Percentiles rank a stretch among this genome's conserved stretches.
These are phyloP conservation scores for Lepisosteus osseus DNA, from an alignment of 2,113 vertebrate genomes.

Conservation along the genomic window DNA sequence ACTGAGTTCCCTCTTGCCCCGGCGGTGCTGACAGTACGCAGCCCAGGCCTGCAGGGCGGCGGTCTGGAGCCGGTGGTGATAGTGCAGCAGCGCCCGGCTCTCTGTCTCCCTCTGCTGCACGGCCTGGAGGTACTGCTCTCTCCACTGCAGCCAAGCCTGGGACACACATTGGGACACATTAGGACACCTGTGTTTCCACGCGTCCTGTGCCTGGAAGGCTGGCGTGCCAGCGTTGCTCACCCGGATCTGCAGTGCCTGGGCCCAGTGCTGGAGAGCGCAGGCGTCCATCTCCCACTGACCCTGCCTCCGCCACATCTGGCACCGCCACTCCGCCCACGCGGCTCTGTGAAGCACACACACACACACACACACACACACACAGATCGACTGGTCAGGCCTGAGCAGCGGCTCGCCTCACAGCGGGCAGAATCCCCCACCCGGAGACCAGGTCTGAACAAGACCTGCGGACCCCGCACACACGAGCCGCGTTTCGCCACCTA, in stretches of 20 bases:
- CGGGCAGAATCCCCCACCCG: no score
- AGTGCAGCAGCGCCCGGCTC: slow-evolving; percentile 54
- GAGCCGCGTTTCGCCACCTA: no score
- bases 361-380: slow-evolving; percentile 20
- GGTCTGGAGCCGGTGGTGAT: slow-evolving; percentile 41
- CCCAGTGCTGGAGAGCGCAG: slow-evolving; percentile 62
- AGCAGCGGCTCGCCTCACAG: no score
- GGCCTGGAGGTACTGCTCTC: slow-evolving; percentile 39
- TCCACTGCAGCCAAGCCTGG: slow-evolving; percentile 81
- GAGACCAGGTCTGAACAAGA: no score
- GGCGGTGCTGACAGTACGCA: slow-evolving; percentile 47
- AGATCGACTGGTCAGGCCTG: no score
- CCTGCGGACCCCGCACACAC: no score
- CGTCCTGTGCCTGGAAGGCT: not conserved
- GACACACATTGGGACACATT: slow-evolving; percentile 8
- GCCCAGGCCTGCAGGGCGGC: slow-evolving; percentile 64
- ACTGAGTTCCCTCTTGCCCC: slow-evolving; percentile 53
- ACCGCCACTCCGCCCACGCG: slow-evolving; percentile 72
- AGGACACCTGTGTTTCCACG: not conserved
- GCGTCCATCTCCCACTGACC: slow-evolving; percentile 42
- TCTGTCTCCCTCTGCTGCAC: slow-evolving; percentile 52
- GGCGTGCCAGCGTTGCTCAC: slow-evolving; percentile 54
- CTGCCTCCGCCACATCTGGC: slow-evolving; percentile 36
- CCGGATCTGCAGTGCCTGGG: slow-evolving; percentile 58
- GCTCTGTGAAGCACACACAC: slow-evolving; percentile 52